Base-by-base conservation (phyloP, 2,797 vertebrate genomes). In the Octomys mimax region DNA sequence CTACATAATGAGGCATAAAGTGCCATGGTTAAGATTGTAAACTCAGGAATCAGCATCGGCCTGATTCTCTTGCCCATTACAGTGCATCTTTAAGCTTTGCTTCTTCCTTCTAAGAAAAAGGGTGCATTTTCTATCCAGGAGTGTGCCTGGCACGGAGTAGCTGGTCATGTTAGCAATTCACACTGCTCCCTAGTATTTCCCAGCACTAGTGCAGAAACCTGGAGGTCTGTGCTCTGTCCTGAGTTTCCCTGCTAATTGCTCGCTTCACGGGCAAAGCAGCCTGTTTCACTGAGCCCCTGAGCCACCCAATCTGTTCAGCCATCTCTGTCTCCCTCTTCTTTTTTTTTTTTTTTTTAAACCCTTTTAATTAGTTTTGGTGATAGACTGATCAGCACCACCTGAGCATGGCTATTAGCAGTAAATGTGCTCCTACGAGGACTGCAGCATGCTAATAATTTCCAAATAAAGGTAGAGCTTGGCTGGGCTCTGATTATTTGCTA, bases 341-440 rank as follows among this genome's bases (percentile, higher is more conserved):
- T 79, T 96, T 36, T 39, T 85, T 68, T 87, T 93, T 85, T 80
- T 92, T 82, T 96, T 36, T 73, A 66, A 91, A 59, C 64, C 49
- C 31, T 80, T 12, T 91, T 97, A 96, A 96, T 97, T 97, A 91
- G 92, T 95, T 92, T 91, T 82, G 84, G 86, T 95, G 77, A 90
- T 92, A 96, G 70, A 95, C 90, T 97, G 77, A 97, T 97, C 92
- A 98, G 79, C 52, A 90, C 80, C 61, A 94, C 97, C 93, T 97
- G 95, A 97, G 95, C 31, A 96, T 97, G 91, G 97, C 97, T 98
- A 96, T 98, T 97, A 97, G 93, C 94, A 95, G 94, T 97, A 98
- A 98, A 96, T 97, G 87, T 78, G 82, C 91, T 97, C 81, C 75
- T 98, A 87, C 91, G n/a, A 97, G 92, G 96, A 97, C 39, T 95